Evolutionary conservation across 2,888 invertebrate genomes (phyloP), one percentile per base, ranked within the genome.

Genomic region (Rhagonycha fulva): DNA sequence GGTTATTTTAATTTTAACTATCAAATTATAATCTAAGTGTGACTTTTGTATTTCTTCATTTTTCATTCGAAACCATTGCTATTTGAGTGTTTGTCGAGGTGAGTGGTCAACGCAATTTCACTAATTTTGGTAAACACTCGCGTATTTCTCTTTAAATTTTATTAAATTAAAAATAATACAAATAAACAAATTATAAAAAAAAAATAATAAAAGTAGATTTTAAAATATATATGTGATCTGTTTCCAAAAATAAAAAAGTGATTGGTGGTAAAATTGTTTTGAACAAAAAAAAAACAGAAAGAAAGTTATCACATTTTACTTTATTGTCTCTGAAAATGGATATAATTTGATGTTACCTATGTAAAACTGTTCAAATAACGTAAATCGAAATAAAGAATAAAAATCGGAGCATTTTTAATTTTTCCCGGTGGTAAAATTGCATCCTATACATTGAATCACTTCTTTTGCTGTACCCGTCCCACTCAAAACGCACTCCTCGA

Each of bases 391-490:
- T 76, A 76, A 76, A 76, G 70, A 70, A 26, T 66, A 66, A 66
- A 26, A 66, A 66, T 66, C 47, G 47, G 63, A 19, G n/a, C n/a
- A 4, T 7, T 66, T 24, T 66, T 9, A 66, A 7, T 9, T 9
- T 24, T 66, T 66, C 9, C 24, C 12, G 4, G 5, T 24, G 4
- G 5, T 32, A 71, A 81, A 79, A 47, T 78, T 81, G 69, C 80
- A 82, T 4, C 82, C 82, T 9, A 80, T 75, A 62, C 77, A 78
- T 62, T 78, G 76, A 62, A 83, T 79, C 9, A 81, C 75, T 32
- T 79, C 72, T 14, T 62, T 32, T 60, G 83, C 79, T 9, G 76
- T 75, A 63, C 66, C 62, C 12, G 80, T 80, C 9, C 83, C 83
- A 28, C 74, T 68, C 14, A 60, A 30, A 1, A 83, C 80, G 62